Evolutionary conservation across 2,888 invertebrate species (phyloP), one percentile per base, ranked within the genome.

Genomic region (Podotricha telesiphe): DNA sequence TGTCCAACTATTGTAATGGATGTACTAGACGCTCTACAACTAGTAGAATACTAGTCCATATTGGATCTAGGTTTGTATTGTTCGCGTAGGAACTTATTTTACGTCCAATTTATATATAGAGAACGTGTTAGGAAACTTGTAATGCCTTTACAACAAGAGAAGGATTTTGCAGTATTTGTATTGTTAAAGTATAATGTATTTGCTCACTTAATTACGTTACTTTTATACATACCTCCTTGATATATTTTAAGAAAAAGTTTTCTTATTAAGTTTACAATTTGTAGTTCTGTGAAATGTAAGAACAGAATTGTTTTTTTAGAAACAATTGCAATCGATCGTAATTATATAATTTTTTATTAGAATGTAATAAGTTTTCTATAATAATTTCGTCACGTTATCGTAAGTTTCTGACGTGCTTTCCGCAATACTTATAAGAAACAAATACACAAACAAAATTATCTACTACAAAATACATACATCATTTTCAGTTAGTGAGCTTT

Each of bases 101-200:
- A 42, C 28, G 22, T 22, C 5, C 11, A 42, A 58, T 58, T 40
- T 40, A 28, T 45, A 45, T 28, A n/a, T 59, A 45, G 45, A 45
- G 45, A 17, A 59, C 45, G 45, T 45, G n/a, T 28, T 45, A 22
- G 45, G 42, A 22, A 59, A 59, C 59, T 45, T 59, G 42, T 58
- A 58, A 58, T 58, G 20, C 58, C 5, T 58, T 45, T 59, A 22
- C 59, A 22, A 59, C 59, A 59, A 59, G 22, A 45, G 45, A 28
- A 19, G 40, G 58, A 58, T 58, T 58, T 42, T n/a, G 11, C 6
- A 28, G 22, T 45, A 59, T 17, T 59, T 59, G 42, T 45, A 17
- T 45, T 59, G 59, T 45, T 17, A 45, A 2, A 22, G 22, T 28
- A 45, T 11, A 28, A 55, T 55, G 19, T 55, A 55, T 34, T 55